phyloP scores from a whole-genome alignment of 2,888 invertebrate genomes.

The Lymantria dispar region DNA sequence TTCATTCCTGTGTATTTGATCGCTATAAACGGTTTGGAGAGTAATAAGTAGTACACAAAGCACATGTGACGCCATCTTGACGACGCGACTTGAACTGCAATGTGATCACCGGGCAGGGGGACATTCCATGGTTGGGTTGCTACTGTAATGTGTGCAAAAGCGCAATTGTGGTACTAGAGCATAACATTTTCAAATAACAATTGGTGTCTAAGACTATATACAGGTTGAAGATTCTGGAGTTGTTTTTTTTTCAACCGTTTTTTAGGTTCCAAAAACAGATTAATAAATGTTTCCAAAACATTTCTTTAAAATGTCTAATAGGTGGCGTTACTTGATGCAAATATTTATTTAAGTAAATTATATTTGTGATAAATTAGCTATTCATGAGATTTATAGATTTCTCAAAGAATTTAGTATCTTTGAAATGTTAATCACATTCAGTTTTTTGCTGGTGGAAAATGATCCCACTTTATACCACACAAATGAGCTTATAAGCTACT shows the following conservation, averaged over 20 bases:
- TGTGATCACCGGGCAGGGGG: slow-evolving; percentile 25
- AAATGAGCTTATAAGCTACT: no score
- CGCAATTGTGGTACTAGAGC: slow-evolving; percentile 61
- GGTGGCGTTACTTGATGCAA: slow-evolving; percentile 40
- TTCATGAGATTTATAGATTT: no score
- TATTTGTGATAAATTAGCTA: no score
- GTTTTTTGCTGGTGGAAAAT: no score
- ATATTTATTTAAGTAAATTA: background rate
- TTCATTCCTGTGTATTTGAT: slow-evolving; percentile 50
- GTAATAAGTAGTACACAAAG: slow-evolving; percentile 42
- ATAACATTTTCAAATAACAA: slow-evolving; percentile 51
- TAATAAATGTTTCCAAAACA: background rate
- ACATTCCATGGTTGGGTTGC: slow-evolving; percentile 55
- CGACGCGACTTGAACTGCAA: slow-evolving; percentile 45
- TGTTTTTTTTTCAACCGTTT: no score
- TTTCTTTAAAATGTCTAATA: slow-evolving; percentile 13
- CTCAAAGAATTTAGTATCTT: no score
- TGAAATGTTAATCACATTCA: no score
- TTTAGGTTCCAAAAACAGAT: no score
- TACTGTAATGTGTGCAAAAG: slow-evolving; percentile 53
- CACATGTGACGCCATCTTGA: slow-evolving; percentile 68
- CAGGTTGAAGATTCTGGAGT: slow-evolving; percentile 38
- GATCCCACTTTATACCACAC: no score
- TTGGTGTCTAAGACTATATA: slow-evolving; percentile 30
- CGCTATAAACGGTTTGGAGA: slow-evolving; percentile 38